Base-by-base conservation (phyloP, 2,113 vertebrate species). In the Menidia beryllina region DNA sequence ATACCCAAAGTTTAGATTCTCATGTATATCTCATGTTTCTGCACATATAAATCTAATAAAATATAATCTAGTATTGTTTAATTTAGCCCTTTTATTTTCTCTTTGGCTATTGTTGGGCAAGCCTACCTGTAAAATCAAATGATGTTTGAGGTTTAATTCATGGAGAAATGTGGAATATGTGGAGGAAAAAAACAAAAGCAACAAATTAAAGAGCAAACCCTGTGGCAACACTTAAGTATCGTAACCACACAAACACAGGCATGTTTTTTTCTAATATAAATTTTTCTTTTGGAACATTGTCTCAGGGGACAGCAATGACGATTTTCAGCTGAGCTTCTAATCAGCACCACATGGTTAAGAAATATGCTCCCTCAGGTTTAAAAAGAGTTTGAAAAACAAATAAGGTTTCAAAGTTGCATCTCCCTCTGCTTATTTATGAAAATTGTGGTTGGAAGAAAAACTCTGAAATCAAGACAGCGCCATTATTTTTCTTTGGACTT, bases 361-460 rank as follows among this genome's bases (percentile, higher is more conserved):
- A 75, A 86, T 53, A 59, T 48, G 45, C 72, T 49, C 59, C 41
- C 49, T 77, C 87, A 89, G 79, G 74, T 86, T 87, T 82, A 39
- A 27, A 82, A 86, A 86, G 71, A 82, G 64, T 92, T 85, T 88
- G 60, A 77, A 84, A 88, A 91, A 80, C 26, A 89, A 85, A 88
- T 60, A 55, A 75, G 50, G 51, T 74, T 72, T 69, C 4, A 26
- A 70, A 69, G 80, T 61, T 34, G 59, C 19, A 43, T 70, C 69
- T 57, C 45, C 50, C 41, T 58, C 50, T 50, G 63, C 39, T 72
- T 66, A 61, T 77, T 62, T 50, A 26, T 45, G 52, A 65, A 75
- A 83, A 86, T 58, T 36, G 59, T 47, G 58, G 41, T 47, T 26
- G 65, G 51, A 25, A 52, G 14, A 68, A 53, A 30, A 59, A 49